Evolutionary conservation across 2,113 vertebrate species (phyloP).

Genomic region (Mus pahari): DNA sequence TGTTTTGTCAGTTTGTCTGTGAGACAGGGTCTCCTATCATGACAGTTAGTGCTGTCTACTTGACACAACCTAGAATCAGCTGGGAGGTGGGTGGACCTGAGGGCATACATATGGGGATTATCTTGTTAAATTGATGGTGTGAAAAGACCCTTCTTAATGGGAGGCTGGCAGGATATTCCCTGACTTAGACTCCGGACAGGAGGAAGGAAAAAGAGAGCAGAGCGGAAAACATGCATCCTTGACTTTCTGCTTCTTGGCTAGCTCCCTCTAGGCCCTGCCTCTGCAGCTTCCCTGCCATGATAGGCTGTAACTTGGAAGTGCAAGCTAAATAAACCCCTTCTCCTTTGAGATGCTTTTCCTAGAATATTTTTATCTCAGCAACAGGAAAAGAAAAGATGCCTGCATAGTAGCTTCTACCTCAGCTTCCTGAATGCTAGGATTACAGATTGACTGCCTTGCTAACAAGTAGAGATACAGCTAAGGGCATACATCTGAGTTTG

Average conservation of each 20-base stretch:
- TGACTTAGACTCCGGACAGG: not conserved
- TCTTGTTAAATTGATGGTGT: not conserved
- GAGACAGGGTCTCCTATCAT: not conserved
- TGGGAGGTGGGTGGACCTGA: not conserved
- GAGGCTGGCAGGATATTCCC: not conserved
- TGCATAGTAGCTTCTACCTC: not conserved
- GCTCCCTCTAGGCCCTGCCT: not conserved
- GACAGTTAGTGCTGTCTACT: not conserved
- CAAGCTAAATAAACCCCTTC: not conserved
- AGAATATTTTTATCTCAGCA: not conserved
- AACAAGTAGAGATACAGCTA: not conserved
- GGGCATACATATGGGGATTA: not conserved
- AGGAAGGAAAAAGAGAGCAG: not conserved
- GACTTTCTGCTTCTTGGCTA: not conserved
- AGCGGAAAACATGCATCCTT: not conserved
- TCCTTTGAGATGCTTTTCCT: not conserved
- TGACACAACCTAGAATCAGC: not conserved
- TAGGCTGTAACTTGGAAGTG: not conserved
- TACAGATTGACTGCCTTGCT: not conserved
- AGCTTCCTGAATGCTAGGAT: not conserved
- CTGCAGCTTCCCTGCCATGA: not conserved
- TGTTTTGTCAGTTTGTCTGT: not conserved
- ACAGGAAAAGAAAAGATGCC: not conserved
- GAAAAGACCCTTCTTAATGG: not conserved
- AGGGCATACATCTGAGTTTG: not conserved